Conservation (phyloP, 2,113 vertebrate genomes). For the Protobothrops mucrosquamatus region DNA sequence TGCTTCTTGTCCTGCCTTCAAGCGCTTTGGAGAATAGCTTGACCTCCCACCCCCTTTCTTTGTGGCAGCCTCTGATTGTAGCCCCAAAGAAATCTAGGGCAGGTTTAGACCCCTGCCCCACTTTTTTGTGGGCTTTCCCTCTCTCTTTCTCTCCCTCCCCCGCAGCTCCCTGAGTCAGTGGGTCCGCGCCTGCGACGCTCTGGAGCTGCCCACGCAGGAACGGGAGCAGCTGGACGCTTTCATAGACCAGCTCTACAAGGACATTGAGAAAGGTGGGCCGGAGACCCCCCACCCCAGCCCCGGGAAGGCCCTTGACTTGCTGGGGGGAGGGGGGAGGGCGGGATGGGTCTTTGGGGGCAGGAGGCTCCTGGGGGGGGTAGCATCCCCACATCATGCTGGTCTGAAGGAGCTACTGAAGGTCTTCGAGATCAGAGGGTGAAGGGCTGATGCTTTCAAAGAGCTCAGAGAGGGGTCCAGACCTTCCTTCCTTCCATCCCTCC, state of each 20-base stretch:
- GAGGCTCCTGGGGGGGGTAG: neutral
- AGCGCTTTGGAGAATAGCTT: too few species aligned
- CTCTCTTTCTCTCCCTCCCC: neutral
- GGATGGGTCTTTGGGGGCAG: neutral
- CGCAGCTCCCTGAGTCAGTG: constrained; percentile 92
- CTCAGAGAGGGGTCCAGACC: too few species aligned
- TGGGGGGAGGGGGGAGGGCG: too few species aligned
- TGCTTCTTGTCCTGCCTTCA: too few species aligned
- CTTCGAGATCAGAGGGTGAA: too few species aligned
- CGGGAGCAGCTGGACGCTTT: constrained; percentile 91
- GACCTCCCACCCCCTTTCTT: too few species aligned
- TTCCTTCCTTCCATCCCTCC: too few species aligned
- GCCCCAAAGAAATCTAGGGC: too few species aligned
- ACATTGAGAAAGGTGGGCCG: constrained; percentile 91
- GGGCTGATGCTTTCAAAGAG: too few species aligned
- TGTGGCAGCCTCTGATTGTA: too few species aligned
- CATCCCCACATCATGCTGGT: too few species aligned
- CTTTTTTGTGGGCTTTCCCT: neutral
- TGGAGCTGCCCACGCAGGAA: constrained; percentile 83
- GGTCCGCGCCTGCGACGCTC: constrained; percentile 92
- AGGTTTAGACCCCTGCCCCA: neutral
- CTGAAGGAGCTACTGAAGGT: too few species aligned
- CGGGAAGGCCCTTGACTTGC: neutral
- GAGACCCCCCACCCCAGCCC: neutral
- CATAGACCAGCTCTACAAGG: constrained; percentile 97